These are phyloP conservation scores for Drosophila takahashii DNA, from an alignment of 1,140 invertebrate species.

Conservation along the genomic window DNA sequence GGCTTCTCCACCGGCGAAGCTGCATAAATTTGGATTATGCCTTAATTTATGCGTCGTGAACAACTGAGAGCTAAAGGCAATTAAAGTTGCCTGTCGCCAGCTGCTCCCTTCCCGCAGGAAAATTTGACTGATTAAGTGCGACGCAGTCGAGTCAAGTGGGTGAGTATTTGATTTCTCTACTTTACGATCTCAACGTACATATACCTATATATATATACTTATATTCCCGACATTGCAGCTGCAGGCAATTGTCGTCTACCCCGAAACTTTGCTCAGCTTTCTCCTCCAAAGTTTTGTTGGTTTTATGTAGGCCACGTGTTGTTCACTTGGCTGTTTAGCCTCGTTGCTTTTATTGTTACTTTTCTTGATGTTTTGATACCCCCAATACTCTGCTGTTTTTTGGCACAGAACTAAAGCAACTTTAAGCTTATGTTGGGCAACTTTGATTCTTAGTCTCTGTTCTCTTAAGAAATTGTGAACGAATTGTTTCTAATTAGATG, in stretches of 20 bases:
- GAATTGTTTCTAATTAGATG: conserved; percentile 6
- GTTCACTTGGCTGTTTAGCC: conserved; percentile 54
- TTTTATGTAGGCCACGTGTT: conserved; percentile 67
- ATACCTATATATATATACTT: conserved; percentile 1
- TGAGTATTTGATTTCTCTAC: conserved; percentile 17
- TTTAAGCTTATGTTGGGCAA: conserved; percentile 6
- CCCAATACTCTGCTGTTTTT: conserved; percentile 17
- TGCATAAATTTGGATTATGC: conserved; percentile 36
- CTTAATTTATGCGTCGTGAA: conserved; percentile 49
- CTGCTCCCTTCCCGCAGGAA: conserved; percentile 34
- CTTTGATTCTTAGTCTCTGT: neutral
- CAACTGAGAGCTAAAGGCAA: conserved; percentile 61
- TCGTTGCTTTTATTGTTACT: conserved; percentile 60
- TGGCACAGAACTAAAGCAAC: neutral
- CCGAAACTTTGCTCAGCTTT: conserved; percentile 47
- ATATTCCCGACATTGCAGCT: conserved; percentile 47
- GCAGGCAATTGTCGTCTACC: conserved; percentile 67
- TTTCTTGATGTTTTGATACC: conserved; percentile 39
- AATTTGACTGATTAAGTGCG: conserved; percentile 79
- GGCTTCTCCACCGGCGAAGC: neutral
- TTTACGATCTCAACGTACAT: neutral
- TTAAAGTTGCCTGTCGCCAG: conserved; percentile 68
- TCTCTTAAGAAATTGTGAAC: neutral
- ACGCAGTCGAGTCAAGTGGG: conserved; percentile 44
- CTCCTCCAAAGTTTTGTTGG: conserved; percentile 21